phyloP scores from a whole-genome alignment of 2,113 vertebrate species.

The Pangasianodon hypophthalmus region DNA sequence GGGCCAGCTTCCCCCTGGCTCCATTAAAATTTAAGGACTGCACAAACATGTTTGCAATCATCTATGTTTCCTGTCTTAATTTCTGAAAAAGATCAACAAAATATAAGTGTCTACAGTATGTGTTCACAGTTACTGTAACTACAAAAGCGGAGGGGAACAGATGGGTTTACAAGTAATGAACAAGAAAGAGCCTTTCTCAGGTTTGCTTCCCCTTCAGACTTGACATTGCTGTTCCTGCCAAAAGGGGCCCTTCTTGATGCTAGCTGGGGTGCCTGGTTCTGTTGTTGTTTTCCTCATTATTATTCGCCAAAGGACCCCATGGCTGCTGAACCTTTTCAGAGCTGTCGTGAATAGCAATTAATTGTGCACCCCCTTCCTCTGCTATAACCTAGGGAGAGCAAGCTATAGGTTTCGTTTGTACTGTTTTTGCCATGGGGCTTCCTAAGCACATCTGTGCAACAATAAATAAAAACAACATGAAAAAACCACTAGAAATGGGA shows the following conservation, averaged over 20 bases:
- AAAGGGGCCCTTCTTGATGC: constrained; percentile 23
- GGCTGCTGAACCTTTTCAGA: constrained; percentile 43
- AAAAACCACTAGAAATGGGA: not conserved
- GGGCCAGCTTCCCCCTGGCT: not conserved
- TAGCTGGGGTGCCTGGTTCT: constrained; percentile 26
- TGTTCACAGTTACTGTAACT: not conserved
- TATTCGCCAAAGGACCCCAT: constrained; percentile 43
- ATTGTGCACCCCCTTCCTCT: constrained; percentile 33
- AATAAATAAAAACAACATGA: not conserved
- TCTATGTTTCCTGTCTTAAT: not conserved
- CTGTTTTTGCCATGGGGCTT: not conserved
- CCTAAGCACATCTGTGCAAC: not conserved
- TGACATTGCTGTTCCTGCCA: constrained; percentile 30
- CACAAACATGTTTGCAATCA: not conserved
- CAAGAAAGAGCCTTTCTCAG: not conserved
- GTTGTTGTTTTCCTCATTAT: constrained; percentile 48
- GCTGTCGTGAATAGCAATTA: constrained; percentile 35
- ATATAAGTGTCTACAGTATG: not conserved
- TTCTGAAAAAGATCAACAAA: not conserved
- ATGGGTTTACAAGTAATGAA: not conserved
- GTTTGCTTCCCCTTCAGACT: constrained; percentile 26
- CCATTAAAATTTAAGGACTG: not conserved
- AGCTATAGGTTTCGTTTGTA: constrained; percentile 11
- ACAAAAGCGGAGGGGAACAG: not conserved
- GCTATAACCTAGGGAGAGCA: not conserved